Evolutionary conservation across 2,797 vertebrate species (phyloP).

Genomic region (Tamandua tetradactyla): DNA sequence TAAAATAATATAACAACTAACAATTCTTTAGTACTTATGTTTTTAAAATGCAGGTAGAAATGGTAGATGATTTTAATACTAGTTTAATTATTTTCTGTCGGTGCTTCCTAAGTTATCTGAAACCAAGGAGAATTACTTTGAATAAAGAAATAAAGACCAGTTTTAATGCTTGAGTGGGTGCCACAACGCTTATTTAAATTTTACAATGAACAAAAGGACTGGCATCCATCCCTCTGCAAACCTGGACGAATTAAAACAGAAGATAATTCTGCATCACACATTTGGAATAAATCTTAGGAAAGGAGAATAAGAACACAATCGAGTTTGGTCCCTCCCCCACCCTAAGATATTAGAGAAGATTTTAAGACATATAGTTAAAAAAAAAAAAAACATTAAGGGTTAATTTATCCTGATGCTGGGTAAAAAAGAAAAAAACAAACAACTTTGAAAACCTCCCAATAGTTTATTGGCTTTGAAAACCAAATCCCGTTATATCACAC

Average conservation of each 20-base stretch:
- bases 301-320: slow-evolving; percentile 35
- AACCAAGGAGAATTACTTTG: background rate
- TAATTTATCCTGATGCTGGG: slow-evolving; percentile 79
- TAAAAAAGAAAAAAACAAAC: slow-evolving; percentile 55
- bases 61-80: background rate
- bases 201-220: background rate
- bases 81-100: slow-evolving; percentile 44
- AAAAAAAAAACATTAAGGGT: slow-evolving; percentile 70
- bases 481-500: slow-evolving; percentile 82
- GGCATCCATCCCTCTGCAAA: background rate
- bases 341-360: slow-evolving; percentile 61
- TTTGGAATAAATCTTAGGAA: slow-evolving; percentile 31
- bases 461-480: slow-evolving; percentile 83
- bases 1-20: slow-evolving; percentile 44
- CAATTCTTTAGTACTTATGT: background rate
- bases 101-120: slow-evolving; percentile 15
- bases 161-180: background rate
- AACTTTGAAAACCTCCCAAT: slow-evolving; percentile 78
- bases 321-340: background rate
- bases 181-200: background rate
- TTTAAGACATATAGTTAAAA: slow-evolving; percentile 67
- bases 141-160: slow-evolving; percentile 26
- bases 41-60: slow-evolving; percentile 2
- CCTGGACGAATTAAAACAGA: background rate
- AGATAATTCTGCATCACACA: slow-evolving; percentile 19